These are phyloP conservation scores for Micoletzkya japonica DNA, from an alignment of 2,888 invertebrate genomes.

Conservation along the genomic window DNA sequence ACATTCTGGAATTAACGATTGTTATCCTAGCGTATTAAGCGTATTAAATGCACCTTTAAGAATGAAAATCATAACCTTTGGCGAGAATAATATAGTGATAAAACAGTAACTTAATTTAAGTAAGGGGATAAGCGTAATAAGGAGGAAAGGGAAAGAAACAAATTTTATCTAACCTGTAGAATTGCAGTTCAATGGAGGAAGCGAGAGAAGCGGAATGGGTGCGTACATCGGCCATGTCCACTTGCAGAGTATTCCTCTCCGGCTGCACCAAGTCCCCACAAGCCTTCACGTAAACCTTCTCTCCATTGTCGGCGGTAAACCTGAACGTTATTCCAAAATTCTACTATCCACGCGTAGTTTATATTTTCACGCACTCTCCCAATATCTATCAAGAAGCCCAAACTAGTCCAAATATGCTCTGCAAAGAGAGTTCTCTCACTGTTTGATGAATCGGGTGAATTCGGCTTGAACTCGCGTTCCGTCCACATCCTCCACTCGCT, in stretches of 20 bases:
- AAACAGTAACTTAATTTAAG: slow-evolving; percentile 39
- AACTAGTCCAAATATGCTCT: neutral
- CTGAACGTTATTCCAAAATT: neutral
- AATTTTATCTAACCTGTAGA: slow-evolving; percentile 73
- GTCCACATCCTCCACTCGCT: slow-evolving; percentile 78
- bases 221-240: slow-evolving; percentile 66
- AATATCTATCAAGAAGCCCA: neutral
- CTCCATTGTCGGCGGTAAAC: slow-evolving; percentile 68
- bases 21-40: neutral
- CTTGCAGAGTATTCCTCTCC: slow-evolving; percentile 85
- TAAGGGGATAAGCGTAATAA: slow-evolving; percentile 76
- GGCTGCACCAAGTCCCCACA: slow-evolving; percentile 81
- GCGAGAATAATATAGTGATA: too few relatives aligned
- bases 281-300: slow-evolving; percentile 82
- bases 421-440: slow-evolving; percentile 70
- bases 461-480: slow-evolving; percentile 90
- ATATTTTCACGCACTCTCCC: too few relatives aligned
- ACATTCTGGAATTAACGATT: slow-evolving; percentile 11
- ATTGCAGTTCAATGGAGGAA: slow-evolving; percentile 90
- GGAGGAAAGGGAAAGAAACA: too few relatives aligned
- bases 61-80: too few relatives aligned
- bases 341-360: too few relatives aligned
- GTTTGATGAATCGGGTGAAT: slow-evolving; percentile 92
- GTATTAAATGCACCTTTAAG: neutral
- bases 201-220: slow-evolving; percentile 89